Evolutionary conservation across 2,888 invertebrate species (phyloP).

Genomic region (Hirtodrosophila trivittata): DNA sequence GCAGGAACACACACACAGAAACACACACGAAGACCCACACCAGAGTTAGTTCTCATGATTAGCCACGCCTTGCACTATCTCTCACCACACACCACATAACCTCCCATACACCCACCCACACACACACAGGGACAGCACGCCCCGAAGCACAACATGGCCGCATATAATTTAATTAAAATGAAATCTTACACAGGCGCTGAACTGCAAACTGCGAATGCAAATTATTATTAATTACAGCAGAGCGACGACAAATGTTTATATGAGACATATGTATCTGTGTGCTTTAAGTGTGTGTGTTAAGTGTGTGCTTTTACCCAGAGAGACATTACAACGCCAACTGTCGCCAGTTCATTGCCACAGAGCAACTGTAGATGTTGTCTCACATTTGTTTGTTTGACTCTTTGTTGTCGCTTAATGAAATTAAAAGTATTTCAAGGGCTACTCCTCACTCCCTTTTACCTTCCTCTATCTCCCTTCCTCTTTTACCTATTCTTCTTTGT

Average conservation of each 20-base stretch:
- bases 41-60: conserved; percentile 44
- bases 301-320: conserved; percentile 20
- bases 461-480: conserved; percentile 1
- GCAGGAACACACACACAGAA: conserved; percentile 14
- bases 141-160: conserved; percentile 49
- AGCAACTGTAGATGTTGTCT: conserved; percentile 47
- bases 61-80: conserved; percentile 12
- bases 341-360: conserved; percentile 48
- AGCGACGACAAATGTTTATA: conserved; percentile 68
- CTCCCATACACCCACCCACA: neutral
- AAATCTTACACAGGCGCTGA: conserved; percentile 78
- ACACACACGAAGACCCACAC: neutral
- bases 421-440: conserved; percentile 45
- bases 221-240: conserved; percentile 72
- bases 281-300: conserved; percentile 7
- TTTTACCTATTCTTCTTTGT: neutral
- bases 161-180: conserved; percentile 76
- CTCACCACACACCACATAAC: neutral
- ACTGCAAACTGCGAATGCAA: conserved; percentile 79
- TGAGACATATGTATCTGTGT: conserved; percentile 38
- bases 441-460: neutral
- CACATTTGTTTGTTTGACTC: neutral
- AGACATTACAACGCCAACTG: conserved; percentile 53
- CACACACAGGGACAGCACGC: neutral
- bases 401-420: conserved; percentile 29